Percentiles rank a stretch among this genome's conserved stretches.
phyloP scores from a whole-genome alignment of 2,888 invertebrate genomes.

The Pheosia tremula region DNA sequence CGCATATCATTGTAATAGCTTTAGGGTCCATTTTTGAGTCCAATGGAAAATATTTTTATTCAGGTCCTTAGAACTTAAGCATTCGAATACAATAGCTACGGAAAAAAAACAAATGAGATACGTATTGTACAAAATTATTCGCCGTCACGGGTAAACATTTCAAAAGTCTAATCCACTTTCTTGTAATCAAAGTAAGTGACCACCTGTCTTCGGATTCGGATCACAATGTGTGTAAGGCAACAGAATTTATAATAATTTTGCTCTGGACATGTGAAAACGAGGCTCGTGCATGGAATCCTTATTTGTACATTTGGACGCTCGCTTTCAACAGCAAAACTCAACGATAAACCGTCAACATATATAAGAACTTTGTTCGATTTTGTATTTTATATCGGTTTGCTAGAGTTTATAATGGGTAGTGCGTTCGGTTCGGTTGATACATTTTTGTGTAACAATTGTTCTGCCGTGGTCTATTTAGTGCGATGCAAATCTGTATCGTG shows the following conservation, averaged over 20 bases:
- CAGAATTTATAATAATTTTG: slow-evolving; percentile 66
- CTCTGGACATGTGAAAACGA: slow-evolving; percentile 67
- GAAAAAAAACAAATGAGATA: too few relatives aligned
- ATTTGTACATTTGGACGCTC: slow-evolving; percentile 42
- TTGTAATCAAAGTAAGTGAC: slow-evolving; percentile 56
- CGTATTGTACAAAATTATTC: too few relatives aligned
- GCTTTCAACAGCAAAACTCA: slow-evolving; percentile 25
- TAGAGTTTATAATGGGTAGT: background rate
- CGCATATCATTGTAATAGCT: too few relatives aligned
- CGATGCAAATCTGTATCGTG: slow-evolving; percentile 11
- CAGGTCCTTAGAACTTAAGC: too few relatives aligned
- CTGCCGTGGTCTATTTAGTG: slow-evolving; percentile 31
- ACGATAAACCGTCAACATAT: background rate
- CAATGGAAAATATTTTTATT: too few relatives aligned
- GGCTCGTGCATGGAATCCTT: slow-evolving; percentile 60
- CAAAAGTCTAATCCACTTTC: slow-evolving; percentile 12
- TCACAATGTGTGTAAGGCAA: slow-evolving; percentile 54
- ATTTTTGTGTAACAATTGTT: background rate
- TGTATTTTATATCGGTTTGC: background rate
- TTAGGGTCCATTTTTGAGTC: too few relatives aligned
- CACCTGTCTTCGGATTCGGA: slow-evolving; percentile 47
- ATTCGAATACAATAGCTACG: too few relatives aligned
- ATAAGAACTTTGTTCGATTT: background rate
- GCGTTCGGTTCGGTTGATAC: background rate
- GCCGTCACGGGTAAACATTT: background rate